Conservation (phyloP, 2,797 vertebrate species). For the Melanotaenia trifasciata region DNA sequence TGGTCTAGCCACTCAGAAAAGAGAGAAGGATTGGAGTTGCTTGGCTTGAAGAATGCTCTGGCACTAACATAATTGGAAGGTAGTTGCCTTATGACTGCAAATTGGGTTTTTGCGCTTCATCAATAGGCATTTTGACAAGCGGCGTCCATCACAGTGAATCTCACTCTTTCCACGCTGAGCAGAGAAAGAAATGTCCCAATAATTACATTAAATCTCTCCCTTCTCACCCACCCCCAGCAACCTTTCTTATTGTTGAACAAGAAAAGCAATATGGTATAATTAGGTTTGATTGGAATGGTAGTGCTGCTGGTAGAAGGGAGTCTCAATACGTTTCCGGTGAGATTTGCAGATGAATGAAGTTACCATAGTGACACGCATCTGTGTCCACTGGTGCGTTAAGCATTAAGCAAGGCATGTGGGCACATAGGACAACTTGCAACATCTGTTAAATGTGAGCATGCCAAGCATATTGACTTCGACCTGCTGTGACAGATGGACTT, state of each 20-base stretch:
- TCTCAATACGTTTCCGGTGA: conserved; percentile 89
- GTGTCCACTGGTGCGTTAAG: conserved; percentile 89
- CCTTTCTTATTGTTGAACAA: conserved; percentile 95
- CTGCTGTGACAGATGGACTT: conserved; percentile 86
- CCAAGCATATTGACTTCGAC: conserved; percentile 87
- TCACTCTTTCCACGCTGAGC: conserved; percentile 84
- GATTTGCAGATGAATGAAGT: conserved; percentile 94
- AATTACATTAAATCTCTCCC: conserved; percentile 89
- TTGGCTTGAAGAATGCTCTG: conserved; percentile 86
- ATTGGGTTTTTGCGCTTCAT: conserved; percentile 93
- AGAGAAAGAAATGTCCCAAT: conserved; percentile 92
- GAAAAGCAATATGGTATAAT: conserved; percentile 98
- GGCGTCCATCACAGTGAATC: conserved; percentile 89
- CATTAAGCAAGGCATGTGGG: conserved; percentile 84
- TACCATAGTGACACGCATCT: conserved; percentile 92
- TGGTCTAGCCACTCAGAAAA: conserved; percentile 80
- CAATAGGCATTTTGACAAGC: conserved; percentile 95
- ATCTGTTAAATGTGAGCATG: conserved; percentile 90
- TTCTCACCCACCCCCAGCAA: conserved; percentile 78
- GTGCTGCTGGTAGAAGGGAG: conserved; percentile 28
- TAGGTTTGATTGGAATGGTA: conserved; percentile 92
- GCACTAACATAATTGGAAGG: conserved; percentile 89
- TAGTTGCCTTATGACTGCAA: conserved; percentile 92
- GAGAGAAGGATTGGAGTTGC: conserved; percentile 87
- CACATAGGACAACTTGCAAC: conserved; percentile 88